Conservation (phyloP, 2,113 vertebrate species). For the Cephalopterus ornatus region DNA sequence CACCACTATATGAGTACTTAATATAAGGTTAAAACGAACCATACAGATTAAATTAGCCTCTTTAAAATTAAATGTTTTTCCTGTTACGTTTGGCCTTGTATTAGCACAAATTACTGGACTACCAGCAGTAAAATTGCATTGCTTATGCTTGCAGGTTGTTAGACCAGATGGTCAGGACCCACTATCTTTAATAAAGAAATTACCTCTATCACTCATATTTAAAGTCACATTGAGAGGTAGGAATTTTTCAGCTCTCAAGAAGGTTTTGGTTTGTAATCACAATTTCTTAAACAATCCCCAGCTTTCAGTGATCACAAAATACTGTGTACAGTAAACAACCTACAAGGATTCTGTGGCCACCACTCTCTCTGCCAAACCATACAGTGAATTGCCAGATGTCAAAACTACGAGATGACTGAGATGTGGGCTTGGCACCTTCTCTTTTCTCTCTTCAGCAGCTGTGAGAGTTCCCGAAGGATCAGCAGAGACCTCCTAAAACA, state of each 20-base stretch:
- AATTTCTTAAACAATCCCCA: neutral
- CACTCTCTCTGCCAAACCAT: constrained; percentile 92
- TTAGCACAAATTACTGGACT: neutral
- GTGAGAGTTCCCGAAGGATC: constrained; percentile 80
- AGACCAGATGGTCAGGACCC: neutral
- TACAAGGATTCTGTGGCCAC: constrained; percentile 98
- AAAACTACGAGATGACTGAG: constrained; percentile 93
- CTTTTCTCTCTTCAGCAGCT: constrained; percentile 89
- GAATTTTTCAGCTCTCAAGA: neutral
- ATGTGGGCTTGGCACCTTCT: constrained; percentile 95
- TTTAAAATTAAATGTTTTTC: neutral
- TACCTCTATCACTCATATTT: neutral
- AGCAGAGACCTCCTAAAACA: constrained; percentile 81
- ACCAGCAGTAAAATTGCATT: neutral
- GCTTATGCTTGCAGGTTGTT: neutral
- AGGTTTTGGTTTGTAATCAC: neutral
- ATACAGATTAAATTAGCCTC: neutral
- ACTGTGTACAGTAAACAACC: constrained; percentile 63
- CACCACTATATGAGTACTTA: neutral
- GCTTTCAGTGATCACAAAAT: neutral
- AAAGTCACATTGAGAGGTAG: neutral
- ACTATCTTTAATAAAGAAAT: neutral
- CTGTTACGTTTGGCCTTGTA: neutral
- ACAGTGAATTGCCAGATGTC: constrained; percentile 82
- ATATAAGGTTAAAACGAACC: neutral